Percentiles rank a stretch among this genome's conserved stretches.
Evolutionary conservation across 92 coral and sea anemone species (phyloP).

Genomic region (Chrysogorgia sp.): DNA sequence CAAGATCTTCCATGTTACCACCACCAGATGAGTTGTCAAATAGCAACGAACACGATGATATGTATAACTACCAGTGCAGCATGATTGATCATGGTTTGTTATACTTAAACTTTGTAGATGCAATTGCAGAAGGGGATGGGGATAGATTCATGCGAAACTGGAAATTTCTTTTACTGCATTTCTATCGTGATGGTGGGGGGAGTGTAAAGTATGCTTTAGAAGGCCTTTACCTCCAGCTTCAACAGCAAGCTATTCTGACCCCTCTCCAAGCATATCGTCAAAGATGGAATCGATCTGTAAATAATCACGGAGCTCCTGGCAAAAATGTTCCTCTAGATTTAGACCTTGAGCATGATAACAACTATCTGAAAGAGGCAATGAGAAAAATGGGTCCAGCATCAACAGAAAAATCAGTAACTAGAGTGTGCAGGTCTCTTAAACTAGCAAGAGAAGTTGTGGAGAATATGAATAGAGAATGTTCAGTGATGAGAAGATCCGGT

Average conservation of each 20-base stretch:
- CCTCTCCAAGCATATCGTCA: conserved; percentile 27
- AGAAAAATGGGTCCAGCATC: no score
- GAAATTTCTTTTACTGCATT: conserved; percentile 36
- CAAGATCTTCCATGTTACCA: no score
- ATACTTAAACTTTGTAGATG: conserved; percentile 38
- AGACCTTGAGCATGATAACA: conserved; percentile 41
- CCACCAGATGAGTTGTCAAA: no score
- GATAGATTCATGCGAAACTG: conserved; percentile 31
- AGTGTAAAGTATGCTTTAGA: conserved; percentile 31
- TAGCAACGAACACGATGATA: conserved; percentile 34
- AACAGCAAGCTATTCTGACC: conserved; percentile 7
- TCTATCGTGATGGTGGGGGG: conserved; percentile 2
- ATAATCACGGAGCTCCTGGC: conserved; percentile 30
- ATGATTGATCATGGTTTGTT: conserved; percentile 17
- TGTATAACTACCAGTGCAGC: conserved; percentile 41
- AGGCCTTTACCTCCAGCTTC: conserved; percentile 32
- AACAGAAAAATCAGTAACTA: conserved; percentile 33
- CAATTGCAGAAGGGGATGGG: conserved; percentile 41
- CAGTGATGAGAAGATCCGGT: conserved; percentile 2
- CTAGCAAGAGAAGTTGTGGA: conserved; percentile 13
- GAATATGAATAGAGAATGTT: not conserved
- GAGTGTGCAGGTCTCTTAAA: conserved; percentile 7
- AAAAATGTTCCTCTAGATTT: conserved; percentile 35
- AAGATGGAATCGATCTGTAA: conserved; percentile 19
- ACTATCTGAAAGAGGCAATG: no score